Base-by-base conservation (phyloP, 2,113 vertebrate genomes). In the Planiliza haematocheilus region DNA sequence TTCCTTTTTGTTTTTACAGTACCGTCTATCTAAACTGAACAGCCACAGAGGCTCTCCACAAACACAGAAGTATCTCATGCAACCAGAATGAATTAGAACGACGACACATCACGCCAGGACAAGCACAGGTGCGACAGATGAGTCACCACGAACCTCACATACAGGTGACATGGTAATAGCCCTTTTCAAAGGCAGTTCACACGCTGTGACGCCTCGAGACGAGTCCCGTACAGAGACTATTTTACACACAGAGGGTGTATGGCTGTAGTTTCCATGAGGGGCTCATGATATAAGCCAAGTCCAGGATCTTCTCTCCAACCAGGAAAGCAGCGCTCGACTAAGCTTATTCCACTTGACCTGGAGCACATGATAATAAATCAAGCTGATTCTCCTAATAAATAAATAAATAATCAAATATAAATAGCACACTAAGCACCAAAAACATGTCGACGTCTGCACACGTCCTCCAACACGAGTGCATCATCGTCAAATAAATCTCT, bases 141-240 rank as follows among this genome's bases (percentile, higher is more conserved):
- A 70, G 55, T 58, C 38, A 59, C n/a, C 2, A 9, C 61, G 49
- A 48, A 79, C 53, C 65, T 64, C 38, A 70, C 71, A 64, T 16
- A 70, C 50, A 80, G 30, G 77, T 71, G 21, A 87, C 18, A 81
- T 69, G 80, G 37, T 73, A 61, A 74, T 91, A 93, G 93, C 92
- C 93, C 93, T 93, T 93, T 82, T 74, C 61, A 83, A 78, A 91
- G 85, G 78, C 85, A 77, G 67, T 82, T 87, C 86, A 88, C 81
- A 17, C 42, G 72, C 45, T 20, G 83, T 82, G 89, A 77, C 65
- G 83, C 86, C 85, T 86, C 16, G 39, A 83, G 70, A 83, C 21
- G 37, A 64, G 59, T 83, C 77, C 71, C 58, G 7, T 51, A 34
- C 20, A 76, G 76, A 81, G 57, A 83, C 80, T 21, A 16, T 46